These are phyloP conservation scores for Oncorhynchus masou DNA, from an alignment of 2,113 vertebrate species.

Conservation along the genomic window DNA sequence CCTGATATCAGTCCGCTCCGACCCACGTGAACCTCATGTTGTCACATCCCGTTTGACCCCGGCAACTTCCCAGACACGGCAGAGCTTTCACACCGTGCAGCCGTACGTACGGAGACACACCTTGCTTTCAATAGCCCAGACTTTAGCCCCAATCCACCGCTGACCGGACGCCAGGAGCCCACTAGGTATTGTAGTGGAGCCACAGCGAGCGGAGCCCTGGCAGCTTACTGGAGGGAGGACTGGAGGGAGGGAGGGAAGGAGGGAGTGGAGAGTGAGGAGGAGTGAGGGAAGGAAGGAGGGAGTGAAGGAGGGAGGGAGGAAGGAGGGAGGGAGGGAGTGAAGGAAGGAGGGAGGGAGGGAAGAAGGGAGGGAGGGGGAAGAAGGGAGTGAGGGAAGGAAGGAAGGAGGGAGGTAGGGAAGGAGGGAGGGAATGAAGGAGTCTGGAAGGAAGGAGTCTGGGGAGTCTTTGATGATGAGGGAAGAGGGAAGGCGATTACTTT, in stretches of 20 bases:
- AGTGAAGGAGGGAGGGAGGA: no score
- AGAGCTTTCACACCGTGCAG: constrained; percentile 34
- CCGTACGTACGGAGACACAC: not conserved
- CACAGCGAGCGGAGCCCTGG: constrained; percentile 7
- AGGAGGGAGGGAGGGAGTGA: no score
- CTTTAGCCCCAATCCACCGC: constrained; percentile 37
- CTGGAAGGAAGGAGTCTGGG: no score
- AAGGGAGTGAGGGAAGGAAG: no score
- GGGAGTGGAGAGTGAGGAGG: no score
- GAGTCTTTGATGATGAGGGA: constrained; percentile 35
- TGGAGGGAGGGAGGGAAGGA: no score
- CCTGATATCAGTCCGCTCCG: constrained; percentile 22
- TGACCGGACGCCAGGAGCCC: constrained; percentile 38
- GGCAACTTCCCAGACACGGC: constrained; percentile 23
- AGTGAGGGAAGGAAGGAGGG: no score
- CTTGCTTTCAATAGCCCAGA: constrained; percentile 38
- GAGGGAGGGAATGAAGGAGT: no score
- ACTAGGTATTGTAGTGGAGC: constrained; percentile 27
- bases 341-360: no score
- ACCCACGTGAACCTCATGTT: constrained; percentile 9
- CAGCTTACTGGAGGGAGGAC: constrained; percentile 18
- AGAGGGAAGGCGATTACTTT: constrained; percentile 24
- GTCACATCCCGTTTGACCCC: constrained; percentile 35
- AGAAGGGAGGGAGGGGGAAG: no score
- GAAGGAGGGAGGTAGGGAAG: no score